Evolutionary conservation across 2,113 vertebrate species (phyloP), one percentile per base, ranked within the genome.

Genomic region (Toxotes jaculatrix): DNA sequence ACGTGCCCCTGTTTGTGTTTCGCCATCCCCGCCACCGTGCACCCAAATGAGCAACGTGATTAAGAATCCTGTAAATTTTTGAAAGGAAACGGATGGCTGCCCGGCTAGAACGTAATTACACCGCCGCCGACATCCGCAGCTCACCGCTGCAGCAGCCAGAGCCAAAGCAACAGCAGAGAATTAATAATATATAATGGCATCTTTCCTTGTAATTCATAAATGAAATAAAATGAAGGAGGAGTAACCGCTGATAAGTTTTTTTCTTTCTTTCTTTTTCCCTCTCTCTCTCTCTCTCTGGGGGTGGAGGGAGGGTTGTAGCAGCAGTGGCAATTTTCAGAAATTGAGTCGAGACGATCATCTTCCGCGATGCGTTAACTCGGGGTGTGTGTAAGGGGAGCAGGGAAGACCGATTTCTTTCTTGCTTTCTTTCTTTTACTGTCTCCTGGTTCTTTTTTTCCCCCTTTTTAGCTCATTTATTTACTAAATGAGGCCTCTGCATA

Each of bases 61-160:
- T 98, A 98, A 98, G 97, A 97, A 98, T 97, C 97, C 97, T 97
- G 97, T 98, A 97, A 96, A 97, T 98, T 98, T 99, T 98, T 98
- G 97, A 98, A 98, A 97, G 97, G 97, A 97, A 98, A 98, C 97
- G 98, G 97, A 98, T 98, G 98, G 96, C 97, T 98, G 97, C 97
- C 97, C 97, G 96, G 96, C 97, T 97, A 97, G 97, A 99, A 98
- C 98, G 96, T 98, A 98, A 98, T 99, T 99, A 99, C 97, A 97
- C 97, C 93, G 93, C 96, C 96, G 95, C 89, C 95, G 95, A 97
- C 97, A 98, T 99, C 97, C 97, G 96, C 96, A 96, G 95, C 93
- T 90, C 91, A 79, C 91, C 86, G 93, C 92, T 40, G 91, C 88
- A 74, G 91, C 91, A 90, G 91, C 93, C 93, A 88, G 96, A 96